phyloP scores from a whole-genome alignment of 2,797 vertebrate genomes.

The Phyllotis vaccarum region DNA sequence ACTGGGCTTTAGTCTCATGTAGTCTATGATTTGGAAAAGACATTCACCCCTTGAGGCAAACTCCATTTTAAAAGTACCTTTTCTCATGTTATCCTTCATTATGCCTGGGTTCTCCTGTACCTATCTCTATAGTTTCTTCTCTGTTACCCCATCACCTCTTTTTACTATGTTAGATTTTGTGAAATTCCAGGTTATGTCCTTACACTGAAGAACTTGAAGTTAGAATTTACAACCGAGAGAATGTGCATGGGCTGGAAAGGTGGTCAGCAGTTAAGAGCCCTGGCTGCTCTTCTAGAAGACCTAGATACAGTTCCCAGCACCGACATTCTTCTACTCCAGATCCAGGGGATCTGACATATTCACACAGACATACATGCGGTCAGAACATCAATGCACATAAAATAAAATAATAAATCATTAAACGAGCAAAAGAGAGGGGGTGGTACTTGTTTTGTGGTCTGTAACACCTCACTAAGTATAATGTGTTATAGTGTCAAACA shows the following conservation, averaged over 20 bases:
- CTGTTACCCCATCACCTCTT: neutral
- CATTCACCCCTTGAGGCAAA: neutral
- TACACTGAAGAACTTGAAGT: neutral
- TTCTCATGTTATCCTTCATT: neutral
- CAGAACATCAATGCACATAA: neutral
- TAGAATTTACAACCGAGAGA: neutral
- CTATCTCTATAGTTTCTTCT: neutral
- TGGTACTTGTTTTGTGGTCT: neutral
- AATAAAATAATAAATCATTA: neutral
- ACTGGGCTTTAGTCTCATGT: neutral
- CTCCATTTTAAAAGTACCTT: neutral
- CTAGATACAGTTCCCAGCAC: too few relatives aligned
- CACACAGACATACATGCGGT: neutral
- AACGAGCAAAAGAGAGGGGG: too few relatives aligned
- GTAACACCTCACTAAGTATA: neutral
- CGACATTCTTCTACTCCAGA: too few relatives aligned
- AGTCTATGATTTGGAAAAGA: neutral
- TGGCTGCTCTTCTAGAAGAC: neutral
- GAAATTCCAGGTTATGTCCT: neutral
- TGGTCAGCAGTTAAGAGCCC: neutral
- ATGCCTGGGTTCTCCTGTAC: neutral
- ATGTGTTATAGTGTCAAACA: neutral
- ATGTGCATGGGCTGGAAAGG: neutral
- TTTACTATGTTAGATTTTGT: neutral
- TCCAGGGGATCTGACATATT: neutral